Evolutionary conservation across 2,797 vertebrate genomes (phyloP), one percentile per base, ranked within the genome.

Genomic region (Gambusia yucatana): DNA sequence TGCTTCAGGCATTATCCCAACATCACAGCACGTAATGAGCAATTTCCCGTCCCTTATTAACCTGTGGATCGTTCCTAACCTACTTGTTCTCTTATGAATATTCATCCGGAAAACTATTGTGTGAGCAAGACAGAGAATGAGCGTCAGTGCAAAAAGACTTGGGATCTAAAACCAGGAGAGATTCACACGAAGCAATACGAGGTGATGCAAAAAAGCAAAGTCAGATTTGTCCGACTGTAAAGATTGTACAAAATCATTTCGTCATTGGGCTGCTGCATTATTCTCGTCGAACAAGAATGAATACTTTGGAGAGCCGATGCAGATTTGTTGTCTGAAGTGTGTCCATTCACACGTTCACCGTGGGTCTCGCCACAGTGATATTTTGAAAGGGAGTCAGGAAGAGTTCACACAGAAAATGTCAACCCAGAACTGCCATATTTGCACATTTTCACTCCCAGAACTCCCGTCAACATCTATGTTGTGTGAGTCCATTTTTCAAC

Each of bases 361-460:
- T 22, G 77, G 82, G 82, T 87, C 81, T 84, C 75, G 25, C 79
- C 44, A 25, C 73, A 33, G 76, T 91, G 92, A 93, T 91, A 92
- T 94, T 94, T 94, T 71, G 67, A 72, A 83, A 57, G 39, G 82
- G 77, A 94, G 91, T 87, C 90, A 79, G 83, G 28, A 43, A 73
- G 86, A 91, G 90, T 95, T 94, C 91, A 90, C 81, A 44, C 81
- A 69, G 84, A 73, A 94, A 93, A 95, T 94, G 91, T 93, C 94
- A 93, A 81, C 77, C 80, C 0, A 25, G 67, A 79, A 84, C 87
- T 84, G 82, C 39, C 83, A 81, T 92, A 90, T 88, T 91, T 20
- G 13, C 82, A 43, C 55, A 72, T 77, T 73, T 82, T 88, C 41
- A 80, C 89, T 86, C 87, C 84, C 46, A 46, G 0, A 72, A 85